phyloP scores from a whole-genome alignment of 1,140 invertebrate genomes.

The silkworm (Bombyx mori) region ASM3026992v2 NC_085123.1:7987001-7987500 shows the following conservation, averaged over 20 bases:
- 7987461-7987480: slow-evolving; percentile 56
- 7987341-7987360: slow-evolving; percentile 29
- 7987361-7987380: slow-evolving; percentile 39
- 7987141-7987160: slow-evolving; percentile 29
- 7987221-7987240: slow-evolving; percentile 50
- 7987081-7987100: too few relatives aligned
- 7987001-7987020: too few relatives aligned
- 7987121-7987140: too few relatives aligned
- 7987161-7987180: slow-evolving; percentile 50
- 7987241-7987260: slow-evolving; percentile 48
- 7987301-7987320: slow-evolving; percentile 46
- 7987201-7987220: slow-evolving; percentile 51
- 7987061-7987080: too few relatives aligned
- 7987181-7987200: slow-evolving; percentile 39
- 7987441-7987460: slow-evolving; percentile 35
- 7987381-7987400: slow-evolving; percentile 49
- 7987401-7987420: slow-evolving; percentile 50
- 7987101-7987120: too few relatives aligned
- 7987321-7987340: slow-evolving; percentile 32
- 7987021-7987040: too few relatives aligned
- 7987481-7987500: slow-evolving; percentile 47
- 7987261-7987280: slow-evolving; percentile 23
- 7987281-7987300: slow-evolving; percentile 35
- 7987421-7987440: slow-evolving; percentile 52
- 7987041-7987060: too few relatives aligned